Evolutionary conservation across 2,888 invertebrate species (phyloP).

Genomic region (Ernsta delagoae): DNA sequence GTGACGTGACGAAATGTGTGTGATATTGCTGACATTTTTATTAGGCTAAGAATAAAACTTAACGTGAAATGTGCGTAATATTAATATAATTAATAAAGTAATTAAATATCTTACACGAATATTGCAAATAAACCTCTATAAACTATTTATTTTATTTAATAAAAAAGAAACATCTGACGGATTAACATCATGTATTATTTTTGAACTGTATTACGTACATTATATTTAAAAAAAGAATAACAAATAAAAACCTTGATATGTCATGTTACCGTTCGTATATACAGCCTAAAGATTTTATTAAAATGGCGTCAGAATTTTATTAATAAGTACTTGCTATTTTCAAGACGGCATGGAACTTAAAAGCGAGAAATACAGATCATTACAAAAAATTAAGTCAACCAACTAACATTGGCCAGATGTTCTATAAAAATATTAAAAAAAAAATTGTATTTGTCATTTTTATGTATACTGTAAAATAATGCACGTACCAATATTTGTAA

Average conservation of each 20-base stretch:
- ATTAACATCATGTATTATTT: neutral
- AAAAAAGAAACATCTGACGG: neutral
- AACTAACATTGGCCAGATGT: no score
- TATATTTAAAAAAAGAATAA: neutral
- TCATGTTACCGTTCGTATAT: neutral
- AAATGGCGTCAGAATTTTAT: neutral
- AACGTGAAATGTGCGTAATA: no score
- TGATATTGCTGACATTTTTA: neutral
- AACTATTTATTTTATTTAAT: neutral
- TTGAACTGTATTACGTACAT: neutral
- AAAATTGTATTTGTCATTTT: no score
- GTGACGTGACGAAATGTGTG: no score
- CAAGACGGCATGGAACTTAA: no score
- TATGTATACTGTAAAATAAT: no score
- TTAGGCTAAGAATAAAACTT: neutral
- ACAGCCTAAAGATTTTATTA: neutral
- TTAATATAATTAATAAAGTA: neutral
- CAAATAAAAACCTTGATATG: slow-evolving; percentile 1
- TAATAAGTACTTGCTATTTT: no score
- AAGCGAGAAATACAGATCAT: no score
- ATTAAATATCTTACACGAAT: neutral
- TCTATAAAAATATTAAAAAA: no score
- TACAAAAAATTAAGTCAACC: no score
- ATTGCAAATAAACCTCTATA: slow-evolving; percentile 38
- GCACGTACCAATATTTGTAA: no score